Evolutionary conservation across 2,797 vertebrate species (phyloP).

Genomic region (Aldrovandia affinis): DNA sequence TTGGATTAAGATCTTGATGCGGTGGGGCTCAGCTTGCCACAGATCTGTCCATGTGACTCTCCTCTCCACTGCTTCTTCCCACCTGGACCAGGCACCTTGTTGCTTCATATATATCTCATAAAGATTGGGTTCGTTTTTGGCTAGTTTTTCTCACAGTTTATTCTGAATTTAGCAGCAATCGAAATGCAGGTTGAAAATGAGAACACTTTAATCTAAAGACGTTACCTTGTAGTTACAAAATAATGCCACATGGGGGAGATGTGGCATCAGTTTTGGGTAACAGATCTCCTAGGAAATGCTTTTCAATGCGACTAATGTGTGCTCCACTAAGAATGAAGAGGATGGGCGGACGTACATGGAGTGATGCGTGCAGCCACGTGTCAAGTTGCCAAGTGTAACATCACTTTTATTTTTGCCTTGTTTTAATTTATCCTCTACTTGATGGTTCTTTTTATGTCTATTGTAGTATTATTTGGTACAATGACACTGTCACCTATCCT

Average conservation of each 20-base stretch:
- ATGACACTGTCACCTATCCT: neutral
- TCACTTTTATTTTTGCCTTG: neutral
- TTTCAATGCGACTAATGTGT: neutral
- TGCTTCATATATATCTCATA: too few species aligned
- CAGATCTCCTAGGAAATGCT: neutral
- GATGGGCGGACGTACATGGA: neutral
- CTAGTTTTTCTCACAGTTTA: too few species aligned
- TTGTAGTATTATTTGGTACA: neutral
- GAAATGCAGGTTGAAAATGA: neutral
- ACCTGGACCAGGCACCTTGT: too few species aligned
- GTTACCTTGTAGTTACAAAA: neutral
- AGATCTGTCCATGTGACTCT: neutral
- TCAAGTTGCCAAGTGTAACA: neutral
- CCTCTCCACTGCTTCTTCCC: neutral
- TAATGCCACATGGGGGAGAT: neutral
- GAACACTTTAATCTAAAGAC: neutral
- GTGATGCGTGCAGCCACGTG: neutral
- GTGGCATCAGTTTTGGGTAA: neutral
- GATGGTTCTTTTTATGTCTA: neutral
- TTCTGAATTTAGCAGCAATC: too few species aligned
- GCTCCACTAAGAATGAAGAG: neutral
- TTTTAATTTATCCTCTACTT: neutral
- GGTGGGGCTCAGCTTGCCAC: neutral
- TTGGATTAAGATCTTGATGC: conserved; percentile 4
- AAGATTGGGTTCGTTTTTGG: neutral